These are phyloP conservation scores for Drosophila pseudotakahashii DNA, from an alignment of 2,888 invertebrate genomes.

Conservation along the genomic window DNA sequence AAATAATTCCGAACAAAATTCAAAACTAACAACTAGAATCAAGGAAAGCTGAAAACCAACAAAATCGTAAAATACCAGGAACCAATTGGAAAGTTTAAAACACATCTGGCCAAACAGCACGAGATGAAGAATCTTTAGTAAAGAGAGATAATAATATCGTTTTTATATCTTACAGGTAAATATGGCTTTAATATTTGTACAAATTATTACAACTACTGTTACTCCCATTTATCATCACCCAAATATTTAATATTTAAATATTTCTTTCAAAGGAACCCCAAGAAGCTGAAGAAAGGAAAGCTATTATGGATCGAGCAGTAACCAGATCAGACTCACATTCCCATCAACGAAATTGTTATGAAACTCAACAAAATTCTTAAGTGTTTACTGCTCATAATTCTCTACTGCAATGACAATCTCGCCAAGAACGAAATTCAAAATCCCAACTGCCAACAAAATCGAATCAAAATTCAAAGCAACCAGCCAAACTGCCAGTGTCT, in stretches of 20 bases:
- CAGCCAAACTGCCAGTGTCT: conserved; percentile 46
- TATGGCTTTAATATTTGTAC: neutral
- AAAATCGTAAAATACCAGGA: conserved; percentile 36
- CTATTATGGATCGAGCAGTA: conserved; percentile 63
- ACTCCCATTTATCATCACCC: too few species aligned
- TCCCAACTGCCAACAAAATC: conserved; percentile 31
- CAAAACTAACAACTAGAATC: conserved; percentile 26
- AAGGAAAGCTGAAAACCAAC: conserved; percentile 23
- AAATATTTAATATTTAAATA: too few species aligned
- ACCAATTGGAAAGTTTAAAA: conserved; percentile 38
- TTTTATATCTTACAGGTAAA: conserved; percentile 79
- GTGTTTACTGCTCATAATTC: conserved; percentile 69
- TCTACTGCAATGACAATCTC: conserved; percentile 55
- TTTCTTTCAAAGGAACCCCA: conserved; percentile 20
- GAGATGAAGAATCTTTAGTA: conserved; percentile 31
- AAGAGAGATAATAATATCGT: conserved; percentile 64
- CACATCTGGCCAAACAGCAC: conserved; percentile 30
- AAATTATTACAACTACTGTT: neutral
- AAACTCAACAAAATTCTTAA: conserved; percentile 74
- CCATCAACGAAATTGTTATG: conserved; percentile 68
- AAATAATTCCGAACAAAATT: conserved; percentile 30
- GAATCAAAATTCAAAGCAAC: conserved; percentile 10
- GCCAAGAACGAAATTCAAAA: conserved; percentile 27
- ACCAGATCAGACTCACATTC: conserved; percentile 24
- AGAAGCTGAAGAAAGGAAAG: conserved; percentile 33